Evolutionary conservation across 2,888 invertebrate genomes (phyloP), one percentile per base, ranked within the genome.

Genomic region (Drosophila prostipennis): DNA sequence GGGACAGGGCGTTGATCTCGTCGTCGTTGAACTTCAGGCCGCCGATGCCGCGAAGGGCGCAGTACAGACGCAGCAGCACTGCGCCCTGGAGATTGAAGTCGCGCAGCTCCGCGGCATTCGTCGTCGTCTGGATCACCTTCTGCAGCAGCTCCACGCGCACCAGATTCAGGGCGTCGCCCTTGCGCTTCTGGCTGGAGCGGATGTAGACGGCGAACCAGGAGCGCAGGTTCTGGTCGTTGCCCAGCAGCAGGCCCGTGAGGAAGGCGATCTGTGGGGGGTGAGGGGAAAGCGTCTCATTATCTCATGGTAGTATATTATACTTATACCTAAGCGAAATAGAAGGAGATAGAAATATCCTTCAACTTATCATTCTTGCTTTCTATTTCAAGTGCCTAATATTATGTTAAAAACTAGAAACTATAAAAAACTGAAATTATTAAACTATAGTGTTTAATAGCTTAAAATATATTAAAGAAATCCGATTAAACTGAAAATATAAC

Each of bases 201-300:
- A 98, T 95, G 89, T 97, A 98, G 87, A 96, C 94, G 1, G 98
- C 97, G 91, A 98, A 98, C 98, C 98, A 99, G 58, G 96, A 96
- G 85, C 98, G 94, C 3, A 97, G 95, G 76, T 95, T 95, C 89
- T 96, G 96, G 92, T 98, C 98, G 87, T 96, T 97, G 14, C 98
- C 98, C 46, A 99, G 93, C 67, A 98, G 92, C 54, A 98, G 93
- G 6, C 98, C 98, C 43, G 98, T 97, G 69, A 98, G 94, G 92
- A 97, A 98, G 3, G 96, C 95, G 26, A 97, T 96, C 92, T 94
- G 80, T 54, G 8, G 16, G n/a, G n/a, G n/a, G n/a, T n/a, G n/a
- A n/a, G n/a, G n/a, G n/a, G n/a, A n/a, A n/a, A n/a, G n/a, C n/a
- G n/a, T n/a, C n/a, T n/a, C n/a, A n/a, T n/a, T n/a, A n/a, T n/a